phyloP scores from a whole-genome alignment of 2,888 invertebrate genomes.

The Hedya salicella region DNA sequence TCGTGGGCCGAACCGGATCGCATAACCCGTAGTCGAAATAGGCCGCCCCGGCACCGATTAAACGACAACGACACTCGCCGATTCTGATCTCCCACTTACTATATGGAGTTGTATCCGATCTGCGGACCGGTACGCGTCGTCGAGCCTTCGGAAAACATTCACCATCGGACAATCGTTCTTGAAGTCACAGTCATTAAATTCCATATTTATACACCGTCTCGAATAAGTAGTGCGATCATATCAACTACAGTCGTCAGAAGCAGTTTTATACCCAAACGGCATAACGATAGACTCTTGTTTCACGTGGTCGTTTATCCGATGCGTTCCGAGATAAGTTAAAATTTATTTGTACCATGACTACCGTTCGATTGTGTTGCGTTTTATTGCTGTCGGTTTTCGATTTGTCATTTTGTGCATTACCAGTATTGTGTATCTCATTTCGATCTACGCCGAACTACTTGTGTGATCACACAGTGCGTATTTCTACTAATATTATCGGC shows the following conservation, averaged over 20 bases:
- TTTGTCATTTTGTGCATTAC: conserved; percentile 59
- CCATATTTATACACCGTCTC: conserved; percentile 59
- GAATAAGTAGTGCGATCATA: conserved; percentile 63
- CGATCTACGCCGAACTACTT: conserved; percentile 26
- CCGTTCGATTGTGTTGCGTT: conserved; percentile 63
- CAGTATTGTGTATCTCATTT: conserved; percentile 51
- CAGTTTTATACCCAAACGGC: conserved; percentile 56
- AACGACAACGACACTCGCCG: conserved; percentile 50
- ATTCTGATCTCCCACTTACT: conserved; percentile 56
- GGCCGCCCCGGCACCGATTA: conserved; percentile 56
- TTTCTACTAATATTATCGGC: conserved; percentile 43
- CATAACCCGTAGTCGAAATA: conserved; percentile 55
- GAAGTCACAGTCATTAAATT: conserved; percentile 56
- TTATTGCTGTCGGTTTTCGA: conserved; percentile 62
- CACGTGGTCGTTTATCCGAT: conserved; percentile 53
- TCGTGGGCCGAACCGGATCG: conserved; percentile 56
- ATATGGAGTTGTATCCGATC: conserved; percentile 55
- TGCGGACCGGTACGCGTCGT: conserved; percentile 53
- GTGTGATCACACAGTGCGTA: conserved; percentile 42
- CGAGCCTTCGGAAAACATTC: conserved; percentile 51
- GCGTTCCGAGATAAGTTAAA: conserved; percentile 59
- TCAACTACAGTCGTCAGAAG: conserved; percentile 51
- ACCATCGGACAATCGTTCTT: conserved; percentile 55
- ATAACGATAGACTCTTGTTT: conserved; percentile 61
- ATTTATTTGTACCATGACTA: conserved; percentile 59